These are phyloP conservation scores for Buceros bicornis DNA, from an alignment of 2,797 vertebrate genomes.

Conservation along the genomic window DNA sequence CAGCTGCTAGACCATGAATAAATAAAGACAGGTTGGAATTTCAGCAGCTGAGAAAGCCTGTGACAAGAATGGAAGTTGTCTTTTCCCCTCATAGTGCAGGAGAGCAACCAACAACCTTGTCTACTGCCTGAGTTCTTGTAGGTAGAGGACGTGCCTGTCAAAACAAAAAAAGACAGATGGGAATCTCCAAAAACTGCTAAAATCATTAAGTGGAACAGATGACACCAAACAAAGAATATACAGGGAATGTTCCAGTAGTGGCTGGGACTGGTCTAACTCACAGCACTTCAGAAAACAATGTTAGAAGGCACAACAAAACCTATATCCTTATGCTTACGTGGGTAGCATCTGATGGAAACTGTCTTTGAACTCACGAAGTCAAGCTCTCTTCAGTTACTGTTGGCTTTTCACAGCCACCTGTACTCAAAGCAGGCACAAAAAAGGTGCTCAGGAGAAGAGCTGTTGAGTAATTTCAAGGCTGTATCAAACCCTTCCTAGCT, in stretches of 20 bases:
- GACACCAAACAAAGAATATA: not conserved
- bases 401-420: not conserved
- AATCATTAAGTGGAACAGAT: not conserved
- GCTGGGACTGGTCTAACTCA: not conserved
- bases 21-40: conserved; percentile 50
- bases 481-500: not conserved
- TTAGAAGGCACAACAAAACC: not conserved
- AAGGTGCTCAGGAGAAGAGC: not conserved
- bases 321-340: not conserved
- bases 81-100: not conserved
- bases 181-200: not conserved
- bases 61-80: conserved; percentile 39
- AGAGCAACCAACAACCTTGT: not conserved
- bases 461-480: not conserved
- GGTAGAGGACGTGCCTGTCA: not conserved
- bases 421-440: not conserved
- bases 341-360: not conserved
- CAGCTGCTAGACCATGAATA: conserved; percentile 31
- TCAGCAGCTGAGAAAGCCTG: not conserved
- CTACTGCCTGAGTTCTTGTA: not conserved
- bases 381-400: not conserved
- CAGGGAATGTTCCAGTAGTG: not conserved
- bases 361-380: not conserved
- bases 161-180: not conserved
- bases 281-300: not conserved